Base-by-base conservation (phyloP, 2,797 vertebrate species). In the Syngnathus rostellatus region DNA sequence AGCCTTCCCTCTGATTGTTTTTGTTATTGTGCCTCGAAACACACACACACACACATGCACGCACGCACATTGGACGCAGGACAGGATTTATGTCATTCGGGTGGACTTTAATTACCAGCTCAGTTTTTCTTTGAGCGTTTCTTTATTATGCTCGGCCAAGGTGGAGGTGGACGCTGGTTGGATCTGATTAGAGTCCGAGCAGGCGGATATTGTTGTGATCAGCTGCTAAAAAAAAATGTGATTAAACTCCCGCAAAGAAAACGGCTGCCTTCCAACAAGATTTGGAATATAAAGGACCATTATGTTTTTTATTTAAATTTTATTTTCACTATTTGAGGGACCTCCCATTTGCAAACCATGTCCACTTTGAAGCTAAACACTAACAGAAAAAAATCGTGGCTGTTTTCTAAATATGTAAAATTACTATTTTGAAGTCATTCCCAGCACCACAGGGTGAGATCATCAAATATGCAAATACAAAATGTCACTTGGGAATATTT, bases 1-100 rank as follows among this genome's bases (percentile, higher is more conserved):
- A 74, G 75, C 79, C 74, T 68, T 77, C 66, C 63, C 64, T 31
- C 75, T 86, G 83, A 87, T 87, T 86, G 80, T 74, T 81, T 89
- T 81, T 81, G 77, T 77, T 78, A 66, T 69, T 80, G 31, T 31
- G 31, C 31, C 31, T 31, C 31, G 31, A 31, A 31, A 31, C 31
- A 31, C 31, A 31, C 31, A 31, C 31, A 31, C 31, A 31, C 31
- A 3, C 31, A 3, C 31, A n/a, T n/a, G 31, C 31, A 71, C 63
- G 31, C 71, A 79, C 75, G 68, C 64, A 62, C 46, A 67, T 68
- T 60, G 72, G 70, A 74, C 69, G 74, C 68, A 64, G 72, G 11
- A 70, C 64, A 45, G 81, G 76, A 80, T 85, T 81, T 74, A 82
- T 87, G 78, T 74, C 73, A 78, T 85, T 77, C 67, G 51, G 71